Conservation (phyloP, 2,113 vertebrate genomes). For the Pollachius pollachius region DNA sequence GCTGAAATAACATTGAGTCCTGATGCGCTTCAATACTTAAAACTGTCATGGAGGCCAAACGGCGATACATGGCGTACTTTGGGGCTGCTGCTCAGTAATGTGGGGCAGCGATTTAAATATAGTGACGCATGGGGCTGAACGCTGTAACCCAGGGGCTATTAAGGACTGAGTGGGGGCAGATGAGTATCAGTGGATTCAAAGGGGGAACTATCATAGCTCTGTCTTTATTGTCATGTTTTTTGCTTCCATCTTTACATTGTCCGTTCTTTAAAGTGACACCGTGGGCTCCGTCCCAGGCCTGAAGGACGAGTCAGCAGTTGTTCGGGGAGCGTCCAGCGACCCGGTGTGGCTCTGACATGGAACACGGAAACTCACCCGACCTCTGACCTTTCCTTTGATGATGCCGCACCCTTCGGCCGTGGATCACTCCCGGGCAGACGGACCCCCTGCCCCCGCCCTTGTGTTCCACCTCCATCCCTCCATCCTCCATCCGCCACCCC, state of each 20-base stretch:
- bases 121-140: background rate
- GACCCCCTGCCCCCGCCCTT: slow-evolving; percentile 21
- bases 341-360: slow-evolving; percentile 31
- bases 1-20: slow-evolving; percentile 18
- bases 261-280: no score
- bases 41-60: slow-evolving; percentile 13
- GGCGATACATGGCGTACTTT: slow-evolving; percentile 15
- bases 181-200: no score
- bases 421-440: slow-evolving; percentile 39
- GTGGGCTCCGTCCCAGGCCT: no score
- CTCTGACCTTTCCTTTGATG: slow-evolving; percentile 52
- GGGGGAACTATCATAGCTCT: no score
- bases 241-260: no score
- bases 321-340: no score
- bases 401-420: slow-evolving; percentile 33
- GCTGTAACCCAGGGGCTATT: no score
- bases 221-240: no score
- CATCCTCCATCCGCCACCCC: no score
- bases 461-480: slow-evolving; percentile 28
- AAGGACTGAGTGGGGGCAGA: no score
- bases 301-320: no score
- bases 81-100: background rate
- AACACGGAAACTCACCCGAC: slow-evolving; percentile 44
- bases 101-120: background rate
- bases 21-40: slow-evolving; percentile 1